Percentiles rank a stretch among this genome's conserved stretches.
phyloP scores from a whole-genome alignment of 2,797 vertebrate species.

The Xenentodon cancila region DNA sequence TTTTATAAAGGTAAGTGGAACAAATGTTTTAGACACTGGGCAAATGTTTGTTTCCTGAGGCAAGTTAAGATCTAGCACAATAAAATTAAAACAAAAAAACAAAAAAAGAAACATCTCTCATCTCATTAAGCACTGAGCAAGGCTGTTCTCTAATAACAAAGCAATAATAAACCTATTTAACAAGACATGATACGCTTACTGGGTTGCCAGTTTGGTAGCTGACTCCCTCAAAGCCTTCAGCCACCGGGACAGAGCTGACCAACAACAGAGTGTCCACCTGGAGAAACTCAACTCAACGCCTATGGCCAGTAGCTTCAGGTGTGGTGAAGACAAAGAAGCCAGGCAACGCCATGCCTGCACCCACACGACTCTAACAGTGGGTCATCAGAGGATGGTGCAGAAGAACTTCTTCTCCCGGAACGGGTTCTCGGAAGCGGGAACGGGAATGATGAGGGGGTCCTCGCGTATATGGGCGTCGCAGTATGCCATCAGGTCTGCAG shows the following conservation, averaged over 20 bases:
- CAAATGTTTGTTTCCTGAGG: conserved; percentile 78
- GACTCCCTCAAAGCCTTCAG: conserved; percentile 71
- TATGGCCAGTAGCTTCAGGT: conserved; percentile 75
- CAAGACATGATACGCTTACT: conserved; percentile 79
- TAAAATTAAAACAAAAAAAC: conserved; percentile 43
- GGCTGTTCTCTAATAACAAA: conserved; percentile 84
- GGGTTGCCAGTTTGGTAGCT: conserved; percentile 75
- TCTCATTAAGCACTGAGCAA: conserved; percentile 82
- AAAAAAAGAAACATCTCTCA: conserved; percentile 68
- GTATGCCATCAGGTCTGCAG: conserved; percentile 96
- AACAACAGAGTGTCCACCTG: conserved; percentile 73
- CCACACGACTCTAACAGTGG: conserved; percentile 31
- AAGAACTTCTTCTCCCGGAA: conserved; percentile 99
- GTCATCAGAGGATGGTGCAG: conserved; percentile 95
- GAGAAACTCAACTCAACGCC: conserved; percentile 74
- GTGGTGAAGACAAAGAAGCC: conserved; percentile 78
- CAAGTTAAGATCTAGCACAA: conserved; percentile 73
- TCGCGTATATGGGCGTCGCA: conserved; percentile 96
- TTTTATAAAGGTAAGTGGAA: conserved; percentile 25
- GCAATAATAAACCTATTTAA: conserved; percentile 84
- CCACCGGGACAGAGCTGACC: conserved; percentile 75
- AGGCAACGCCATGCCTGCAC: conserved; percentile 69
- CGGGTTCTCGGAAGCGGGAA: conserved; percentile 97
- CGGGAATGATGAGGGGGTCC: conserved; percentile 96
- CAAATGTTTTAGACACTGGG: conserved; percentile 49